These are phyloP conservation scores for Sesia bembeciformis DNA, from an alignment of 2,888 invertebrate genomes.

Conservation along the genomic window DNA sequence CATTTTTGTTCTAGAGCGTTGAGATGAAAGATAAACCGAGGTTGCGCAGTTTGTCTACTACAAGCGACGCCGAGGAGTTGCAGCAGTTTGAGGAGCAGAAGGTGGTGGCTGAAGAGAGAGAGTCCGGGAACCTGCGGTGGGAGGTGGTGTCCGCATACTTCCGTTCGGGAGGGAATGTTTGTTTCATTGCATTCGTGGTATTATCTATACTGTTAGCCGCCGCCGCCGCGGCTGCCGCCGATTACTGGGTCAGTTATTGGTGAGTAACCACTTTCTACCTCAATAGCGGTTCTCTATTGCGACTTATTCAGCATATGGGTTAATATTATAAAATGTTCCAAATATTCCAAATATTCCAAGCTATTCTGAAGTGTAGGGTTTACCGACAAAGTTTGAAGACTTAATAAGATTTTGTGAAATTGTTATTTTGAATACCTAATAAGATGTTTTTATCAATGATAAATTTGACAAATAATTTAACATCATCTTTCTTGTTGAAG, in stretches of 20 bases:
- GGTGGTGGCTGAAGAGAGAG: slow-evolving; percentile 47
- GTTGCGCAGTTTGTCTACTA: slow-evolving; percentile 16
- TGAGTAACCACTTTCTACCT: slow-evolving; percentile 29
- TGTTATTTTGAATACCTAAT: too few relatives aligned
- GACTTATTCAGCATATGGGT: too few relatives aligned
- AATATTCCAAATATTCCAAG: too few relatives aligned
- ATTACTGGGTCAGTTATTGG: slow-evolving; percentile 83
- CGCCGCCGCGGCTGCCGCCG: slow-evolving; percentile 75
- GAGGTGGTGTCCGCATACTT: slow-evolving; percentile 52
- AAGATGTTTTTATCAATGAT: too few relatives aligned
- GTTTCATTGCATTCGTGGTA: slow-evolving; percentile 38
- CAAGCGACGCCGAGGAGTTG: slow-evolving; percentile 31
- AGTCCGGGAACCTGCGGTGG: slow-evolving; percentile 53
- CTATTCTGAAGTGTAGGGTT: too few relatives aligned
- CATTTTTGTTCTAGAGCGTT: not conserved
- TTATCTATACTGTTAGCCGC: slow-evolving; percentile 66
- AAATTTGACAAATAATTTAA: not conserved
- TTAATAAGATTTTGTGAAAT: too few relatives aligned
- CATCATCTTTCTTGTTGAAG: slow-evolving; percentile 22
- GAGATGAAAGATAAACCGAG: slow-evolving; percentile 15
- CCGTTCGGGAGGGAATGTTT: slow-evolving; percentile 42
- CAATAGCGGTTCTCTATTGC: not conserved
- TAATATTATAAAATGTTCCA: too few relatives aligned
- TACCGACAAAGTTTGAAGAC: too few relatives aligned
- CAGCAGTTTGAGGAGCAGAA: slow-evolving; percentile 53